Evolutionary conservation across 2,797 vertebrate genomes (phyloP), one percentile per base, ranked within the genome.

Genomic region (Karalla daura): DNA sequence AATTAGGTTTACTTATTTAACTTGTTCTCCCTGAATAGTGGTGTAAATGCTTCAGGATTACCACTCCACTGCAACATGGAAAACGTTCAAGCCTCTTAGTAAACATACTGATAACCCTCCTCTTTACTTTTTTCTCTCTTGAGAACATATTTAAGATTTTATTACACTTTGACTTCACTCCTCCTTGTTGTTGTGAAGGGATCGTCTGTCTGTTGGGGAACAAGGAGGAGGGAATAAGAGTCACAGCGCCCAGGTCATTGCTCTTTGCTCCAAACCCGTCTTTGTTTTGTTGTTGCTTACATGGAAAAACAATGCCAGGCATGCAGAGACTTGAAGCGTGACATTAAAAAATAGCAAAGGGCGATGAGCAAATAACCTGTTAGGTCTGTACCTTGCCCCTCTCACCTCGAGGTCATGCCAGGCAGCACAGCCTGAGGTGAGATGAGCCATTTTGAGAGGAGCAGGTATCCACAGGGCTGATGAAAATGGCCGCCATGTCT

Each of bases 351-450:
- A 50, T 36, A 35, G 28, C 27, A n/a, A 6, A 60, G 56, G 44
- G 39, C 41, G 41, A 76, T 46, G 74, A 71, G 78, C 66, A 88
- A 78, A 88, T 67, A 91, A 92, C 89, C 90, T 87, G 91, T 86
- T 86, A 5, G 85, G 80, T 86, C 61, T 87, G 77, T 77, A 35
- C 35, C 30, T 66, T 52, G 21, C 74, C 36, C 44, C 20, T 47
- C 23, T 72, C 35, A 37, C 63, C 81, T 67, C 59, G 40, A 69
- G 63, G 78, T 76, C 54, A 71, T 39, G 32, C 35, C 45, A 60
- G 60, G 46, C 39, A 46, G 11, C 24, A 64, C 10, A 36, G 49
- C 51, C 58, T 63, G 67, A 58, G 61, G 63, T 63, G 55, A 65
- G 81, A 79, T 32, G 6, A 67, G 39, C 27, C 30, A 62, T 67